These are phyloP conservation scores for Phocides pigmalion DNA, from an alignment of 1,140 invertebrate species.

Conservation along the genomic window DNA sequence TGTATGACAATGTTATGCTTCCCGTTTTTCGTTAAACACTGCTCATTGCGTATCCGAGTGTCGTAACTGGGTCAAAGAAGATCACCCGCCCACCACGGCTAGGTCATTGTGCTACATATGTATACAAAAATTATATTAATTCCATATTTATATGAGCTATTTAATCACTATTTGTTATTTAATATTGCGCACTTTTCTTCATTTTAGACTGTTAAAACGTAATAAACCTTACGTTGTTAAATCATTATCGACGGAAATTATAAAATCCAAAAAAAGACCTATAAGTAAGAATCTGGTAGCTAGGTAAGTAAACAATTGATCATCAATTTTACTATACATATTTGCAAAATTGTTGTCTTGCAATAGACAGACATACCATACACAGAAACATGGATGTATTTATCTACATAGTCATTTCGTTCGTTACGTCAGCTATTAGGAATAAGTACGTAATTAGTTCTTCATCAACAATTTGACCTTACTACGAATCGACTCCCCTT, in stretches of 20 bases:
- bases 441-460: slow-evolving; percentile 4
- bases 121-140: slow-evolving; percentile 6
- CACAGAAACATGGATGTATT: too few species aligned
- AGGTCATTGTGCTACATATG: slow-evolving; percentile 52
- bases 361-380: too few species aligned
- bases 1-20: slow-evolving; percentile 9
- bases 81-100: slow-evolving; percentile 46
- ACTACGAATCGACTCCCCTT: slow-evolving; percentile 3
- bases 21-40: slow-evolving; percentile 40
- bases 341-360: too few species aligned
- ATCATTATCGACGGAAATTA: too few species aligned
- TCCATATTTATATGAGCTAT: not conserved
- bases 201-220: too few species aligned
- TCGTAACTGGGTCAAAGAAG: slow-evolving; percentile 54
- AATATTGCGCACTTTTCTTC: too few species aligned
- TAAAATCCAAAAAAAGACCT: too few species aligned
- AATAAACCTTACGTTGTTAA: too few species aligned
- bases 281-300: too few species aligned
- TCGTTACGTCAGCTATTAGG: not conserved
- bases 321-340: too few species aligned
- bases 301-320: too few species aligned
- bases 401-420: too few species aligned
- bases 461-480: slow-evolving; percentile 5
- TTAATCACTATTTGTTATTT: not conserved
- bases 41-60: slow-evolving; percentile 30